Evolutionary conservation across 2,797 vertebrate species (phyloP).

Genomic region (Gymnoscopelus braueri): DNA sequence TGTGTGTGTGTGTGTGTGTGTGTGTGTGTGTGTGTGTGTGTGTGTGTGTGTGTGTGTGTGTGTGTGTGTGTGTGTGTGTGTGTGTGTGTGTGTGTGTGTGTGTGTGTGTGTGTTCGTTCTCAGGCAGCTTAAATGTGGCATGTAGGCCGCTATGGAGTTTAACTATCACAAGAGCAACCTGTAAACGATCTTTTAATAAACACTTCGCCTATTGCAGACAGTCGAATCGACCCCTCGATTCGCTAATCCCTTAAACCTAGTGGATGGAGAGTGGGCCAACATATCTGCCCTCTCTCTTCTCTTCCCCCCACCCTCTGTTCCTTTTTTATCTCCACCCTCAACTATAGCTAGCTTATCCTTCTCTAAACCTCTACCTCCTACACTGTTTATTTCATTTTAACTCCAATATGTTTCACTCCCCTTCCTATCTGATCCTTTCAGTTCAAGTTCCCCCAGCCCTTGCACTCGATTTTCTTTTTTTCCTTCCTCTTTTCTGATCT

Average conservation of each 20-base stretch:
- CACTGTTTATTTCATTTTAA: slow-evolving; percentile 20
- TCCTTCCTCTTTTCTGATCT: slow-evolving; percentile 32
- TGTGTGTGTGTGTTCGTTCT: slow-evolving; percentile 10
- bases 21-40: no score
- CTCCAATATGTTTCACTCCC: slow-evolving; percentile 25
- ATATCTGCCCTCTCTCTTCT: slow-evolving; percentile 32
- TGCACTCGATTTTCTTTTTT: slow-evolving; percentile 7
- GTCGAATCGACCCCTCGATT: slow-evolving; percentile 33
- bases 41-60: no score
- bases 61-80: no score
- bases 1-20: no score
- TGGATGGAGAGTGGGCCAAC: slow-evolving; percentile 41
- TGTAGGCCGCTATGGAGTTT: slow-evolving; percentile 24
- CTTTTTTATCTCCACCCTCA: slow-evolving; percentile 38
- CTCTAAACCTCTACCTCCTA: slow-evolving; percentile 55
- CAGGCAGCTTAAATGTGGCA: slow-evolving; percentile 25
- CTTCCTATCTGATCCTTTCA: slow-evolving; percentile 32
- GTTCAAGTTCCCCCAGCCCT: slow-evolving; percentile 33
- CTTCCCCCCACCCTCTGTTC: slow-evolving; percentile 5
- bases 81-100: no score
- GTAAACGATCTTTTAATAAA: slow-evolving; percentile 48
- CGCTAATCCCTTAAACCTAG: slow-evolving; percentile 67
- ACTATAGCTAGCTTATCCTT: slow-evolving; percentile 44
- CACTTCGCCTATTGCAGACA: slow-evolving; percentile 20
- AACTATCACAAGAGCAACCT: slow-evolving; percentile 18